A percentile compares a stretch with the other conserved stretches of the same genome.
Evolutionary conservation across 2,888 invertebrate genomes (phyloP).

Genomic region (Euplexia lucipara): DNA sequence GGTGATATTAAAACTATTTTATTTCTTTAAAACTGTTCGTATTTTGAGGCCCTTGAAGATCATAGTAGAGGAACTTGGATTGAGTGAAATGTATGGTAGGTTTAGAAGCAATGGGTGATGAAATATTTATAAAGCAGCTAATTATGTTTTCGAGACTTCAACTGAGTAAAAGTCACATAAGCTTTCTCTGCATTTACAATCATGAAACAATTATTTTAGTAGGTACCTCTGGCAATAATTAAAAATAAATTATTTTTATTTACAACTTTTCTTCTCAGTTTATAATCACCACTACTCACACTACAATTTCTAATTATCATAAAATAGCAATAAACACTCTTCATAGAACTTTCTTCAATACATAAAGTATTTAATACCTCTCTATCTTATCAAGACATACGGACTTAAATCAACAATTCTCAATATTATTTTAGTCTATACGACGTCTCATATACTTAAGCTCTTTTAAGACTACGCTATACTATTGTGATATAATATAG

Average conservation of each 20-base stretch:
- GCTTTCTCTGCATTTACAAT: too few relatives aligned
- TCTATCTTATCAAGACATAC: not conserved
- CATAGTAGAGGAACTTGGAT: not conserved
- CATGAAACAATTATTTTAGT: too few relatives aligned
- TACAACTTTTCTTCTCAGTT: too few relatives aligned
- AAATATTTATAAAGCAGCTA: not conserved
- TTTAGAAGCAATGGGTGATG: not conserved
- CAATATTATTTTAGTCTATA: conserved; percentile 7
- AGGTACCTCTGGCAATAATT: too few relatives aligned
- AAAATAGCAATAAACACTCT: not conserved
- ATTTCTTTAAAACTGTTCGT: not conserved
- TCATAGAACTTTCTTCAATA: conserved; percentile 6
- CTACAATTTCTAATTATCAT: not conserved
- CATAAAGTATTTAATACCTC: not conserved
- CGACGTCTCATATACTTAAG: not conserved
- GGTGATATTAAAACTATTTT: conserved; percentile 14
- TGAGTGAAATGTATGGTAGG: too few relatives aligned
- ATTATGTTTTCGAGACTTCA: too few relatives aligned
- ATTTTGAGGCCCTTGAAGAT: conserved; percentile 1
- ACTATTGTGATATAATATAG: too few relatives aligned
- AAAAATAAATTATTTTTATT: too few relatives aligned
- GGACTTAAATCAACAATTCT: not conserved
- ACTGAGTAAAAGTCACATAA: too few relatives aligned
- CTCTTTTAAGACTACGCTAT: too few relatives aligned
- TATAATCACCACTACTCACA: not conserved